Percentiles rank a stretch among this genome's conserved stretches.
Evolutionary conservation across 2,888 invertebrate genomes (phyloP).

Genomic region (Hyalella azteca): DNA sequence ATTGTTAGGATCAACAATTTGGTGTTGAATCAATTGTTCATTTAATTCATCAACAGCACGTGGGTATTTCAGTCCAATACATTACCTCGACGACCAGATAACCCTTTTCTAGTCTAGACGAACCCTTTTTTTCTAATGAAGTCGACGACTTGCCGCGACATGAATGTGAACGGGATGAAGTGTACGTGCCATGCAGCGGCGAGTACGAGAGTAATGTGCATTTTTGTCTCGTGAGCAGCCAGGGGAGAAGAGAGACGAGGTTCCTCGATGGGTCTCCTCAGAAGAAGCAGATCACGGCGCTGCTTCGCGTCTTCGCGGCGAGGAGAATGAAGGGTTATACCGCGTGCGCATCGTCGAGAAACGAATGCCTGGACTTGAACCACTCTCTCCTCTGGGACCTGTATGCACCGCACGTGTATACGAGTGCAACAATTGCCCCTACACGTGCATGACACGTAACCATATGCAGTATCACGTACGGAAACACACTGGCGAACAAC

Average conservation of each 20-base stretch:
- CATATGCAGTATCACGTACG: conserved; percentile 29
- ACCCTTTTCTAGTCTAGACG: no score
- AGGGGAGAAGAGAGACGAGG: conserved; percentile 5
- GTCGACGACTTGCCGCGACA: no score
- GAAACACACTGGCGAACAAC: conserved; percentile 25
- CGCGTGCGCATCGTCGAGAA: neutral
- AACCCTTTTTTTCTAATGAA: no score
- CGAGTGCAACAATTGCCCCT: conserved; percentile 29
- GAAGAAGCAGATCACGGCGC: no score
- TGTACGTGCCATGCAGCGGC: no score
- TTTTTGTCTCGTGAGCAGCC: conserved; percentile 10
- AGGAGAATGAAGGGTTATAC: neutral
- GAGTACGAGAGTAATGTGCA: neutral
- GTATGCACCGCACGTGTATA: conserved; percentile 15
- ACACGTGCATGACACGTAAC: conserved; percentile 3
- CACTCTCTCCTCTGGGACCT: neutral
- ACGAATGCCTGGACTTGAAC: neutral
- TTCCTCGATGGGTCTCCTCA: no score
- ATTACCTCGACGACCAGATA: no score
- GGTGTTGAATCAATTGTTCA: no score
- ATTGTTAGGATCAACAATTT: no score
- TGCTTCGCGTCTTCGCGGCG: neutral
- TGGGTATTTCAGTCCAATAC: no score
- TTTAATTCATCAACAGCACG: no score
- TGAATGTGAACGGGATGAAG: no score